Evolutionary conservation across 1,140 invertebrate genomes (phyloP), one percentile per base, ranked within the genome.

Genomic region (Procambarus clarkii): DNA sequence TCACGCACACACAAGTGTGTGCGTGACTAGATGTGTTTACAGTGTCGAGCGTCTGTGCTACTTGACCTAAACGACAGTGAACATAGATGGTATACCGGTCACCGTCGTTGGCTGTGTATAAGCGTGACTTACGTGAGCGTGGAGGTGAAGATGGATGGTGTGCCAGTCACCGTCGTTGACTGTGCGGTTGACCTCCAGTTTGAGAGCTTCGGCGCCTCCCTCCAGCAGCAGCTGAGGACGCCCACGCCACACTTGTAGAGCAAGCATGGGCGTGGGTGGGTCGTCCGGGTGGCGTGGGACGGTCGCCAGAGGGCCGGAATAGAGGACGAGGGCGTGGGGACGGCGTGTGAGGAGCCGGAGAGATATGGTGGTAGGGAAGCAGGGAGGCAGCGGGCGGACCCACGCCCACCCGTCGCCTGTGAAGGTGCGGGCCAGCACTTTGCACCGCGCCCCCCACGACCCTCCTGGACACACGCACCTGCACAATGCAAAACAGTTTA

Each of bases 361-460:
- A 93, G 98, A 98, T 71, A 99, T 95, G 95, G 98, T 98, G 50
- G 98, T 98, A 85, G 97, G 97, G 93, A 99, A 98, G 94, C 98
- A 99, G 97, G 99, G 98, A 94, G 98, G 98, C 9, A 99, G 95
- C 0, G 98, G 96, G 0, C 98, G 97, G 95, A 98, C 99, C 97
- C 98, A 98, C 9, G 98, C 98, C 97, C 97, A 98, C 5, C 98
- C 98, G 92, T 97, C 97, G 0, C 97, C 97, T 92, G 96, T 96
- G 95, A 99, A 99, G 94, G 97, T 98, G 94, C 98, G 96, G 0
- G 97, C 97, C 0, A 98, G 98, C 95, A 99, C 97, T 94, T 99
- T 98, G 95, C 99, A 99, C 71, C 98, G 95, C 13, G 98, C 98
- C 0, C 98, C 98, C 93, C 97, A 97, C 94, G 98, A 99, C 0